Evolutionary conservation across 2,888 invertebrate genomes (phyloP), one percentile per base, ranked within the genome.

Genomic region (Hydrotaea cyrtoneurina): DNA sequence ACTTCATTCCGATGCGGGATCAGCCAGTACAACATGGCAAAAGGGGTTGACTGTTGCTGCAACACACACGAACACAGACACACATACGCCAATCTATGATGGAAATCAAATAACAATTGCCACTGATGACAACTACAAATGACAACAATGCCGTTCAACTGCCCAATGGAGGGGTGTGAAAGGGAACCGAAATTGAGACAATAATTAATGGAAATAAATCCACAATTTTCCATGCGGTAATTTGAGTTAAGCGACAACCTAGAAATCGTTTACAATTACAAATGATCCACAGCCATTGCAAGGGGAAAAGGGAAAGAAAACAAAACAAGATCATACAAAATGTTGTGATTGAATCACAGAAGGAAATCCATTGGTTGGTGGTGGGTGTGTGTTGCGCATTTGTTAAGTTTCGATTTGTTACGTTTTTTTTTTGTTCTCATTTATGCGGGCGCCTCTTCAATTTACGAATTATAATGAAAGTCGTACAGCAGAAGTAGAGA

Each of bases 91-190:
- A 13, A 72, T 72, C 7, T 31, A 7, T 72, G 26, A 26, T 50
- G 50, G 50, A 13, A 2, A 1, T 2, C 15, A 62, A 3, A 53
- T 13, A 53, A 55, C 53, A 76, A 78, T 76, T 81, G 57, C 59
- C 77, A 84, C 81, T 84, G 84, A 76, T 84, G 84, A 84, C 80
- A 84, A 81, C 75, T 78, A 59, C n/a, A 81, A 84, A 84, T 84
- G 78, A 84, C 72, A 81, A 84, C 81, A 83, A 80, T 19, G n/a
- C n/a, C 15, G n/a, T 8, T n/a, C 4, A 15, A 50, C 2, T 5
- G 62, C 26, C 8, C 23, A 26, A 15, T 11, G 62, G 62, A 31
- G 7, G 7, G 15, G 17, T 13, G 13, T 31, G 17, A 57, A 57
- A 19, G 11, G n/a, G 13, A 15, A 39, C 64, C 76, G 53, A 69